Base-by-base conservation (phyloP, 2,888 invertebrate genomes). In the Clitarchus hookeri region DNA sequence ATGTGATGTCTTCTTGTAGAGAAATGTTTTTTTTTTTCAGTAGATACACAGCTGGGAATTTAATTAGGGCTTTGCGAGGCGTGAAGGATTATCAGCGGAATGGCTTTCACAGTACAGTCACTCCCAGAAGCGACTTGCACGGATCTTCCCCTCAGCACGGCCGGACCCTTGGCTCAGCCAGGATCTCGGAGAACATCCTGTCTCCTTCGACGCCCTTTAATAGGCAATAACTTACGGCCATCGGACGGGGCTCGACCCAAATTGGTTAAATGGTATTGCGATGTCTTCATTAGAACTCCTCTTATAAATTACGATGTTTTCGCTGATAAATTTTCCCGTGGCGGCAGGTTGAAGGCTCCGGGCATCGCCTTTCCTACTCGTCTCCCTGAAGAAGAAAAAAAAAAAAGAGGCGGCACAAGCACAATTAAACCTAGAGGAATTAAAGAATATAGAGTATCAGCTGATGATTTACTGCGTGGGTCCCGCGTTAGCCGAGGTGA, bases 291-390 rank as follows among this genome's bases (percentile, higher is more conserved):
- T 82, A 82, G 82, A 19, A n/a, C 82, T 8, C 11, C 82, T 82
- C 82, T 82, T 82, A 82, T 82, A 82, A 82, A 82, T 82, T 82
- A 82, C 82, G 82, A 82, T 82, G 82, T 44, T 82, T 82, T 82
- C 36, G 44, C 82, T 82, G 82, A 82, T 82, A 26, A 82, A 44
- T 82, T 27, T 82, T n/a, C 44, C n/a, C 65, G 65, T 65, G 65
- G 65, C 65, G 19, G 65, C 19, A 23, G 65, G 65, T n/a, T n/a
- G 65, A 65, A n/a, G 65, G 65, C 65, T 65, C 23, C 65, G 65
- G n/a, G 65, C 65, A 23, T 65, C 23, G 65, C 65, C 65, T 65
- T 23, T 8, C 65, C 65, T 23, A 16, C 65, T 65, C n/a, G 19
- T 65, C 65, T 65, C 65, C 19, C 65, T 19, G 23, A 65, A 23